Evolutionary conservation across 2,888 invertebrate species (phyloP).

Genomic region (Oscheius sp.): DNA sequence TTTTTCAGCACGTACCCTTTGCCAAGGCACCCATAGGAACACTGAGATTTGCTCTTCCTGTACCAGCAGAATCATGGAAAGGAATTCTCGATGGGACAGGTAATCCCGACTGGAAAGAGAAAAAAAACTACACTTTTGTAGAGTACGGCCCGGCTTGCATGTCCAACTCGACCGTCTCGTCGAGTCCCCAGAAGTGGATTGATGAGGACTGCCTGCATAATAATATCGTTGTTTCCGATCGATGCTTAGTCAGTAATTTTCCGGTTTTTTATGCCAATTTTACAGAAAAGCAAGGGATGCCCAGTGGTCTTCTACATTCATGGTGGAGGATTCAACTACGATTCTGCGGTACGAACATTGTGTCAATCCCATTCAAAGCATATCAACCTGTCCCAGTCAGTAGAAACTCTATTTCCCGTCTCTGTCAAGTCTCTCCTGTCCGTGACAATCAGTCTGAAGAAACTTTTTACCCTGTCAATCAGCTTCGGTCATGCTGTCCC

Average conservation of each 20-base stretch:
- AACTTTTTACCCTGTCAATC: too few species aligned
- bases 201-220: constrained; percentile 65
- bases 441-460: too few species aligned
- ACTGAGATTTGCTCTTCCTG: constrained; percentile 21
- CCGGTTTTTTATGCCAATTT: too few species aligned
- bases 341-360: constrained; percentile 52
- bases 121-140: background rate
- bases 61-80: constrained; percentile 11
- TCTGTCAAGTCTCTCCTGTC: too few species aligned
- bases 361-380: too few species aligned
- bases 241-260: constrained; percentile 48
- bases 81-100: constrained; percentile 29
- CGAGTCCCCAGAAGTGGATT: constrained; percentile 60
- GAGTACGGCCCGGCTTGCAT: constrained; percentile 63
- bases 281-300: constrained; percentile 41
- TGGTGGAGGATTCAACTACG: constrained; percentile 65
- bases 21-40: constrained; percentile 31
- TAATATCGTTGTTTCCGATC: constrained; percentile 60
- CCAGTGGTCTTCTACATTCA: constrained; percentile 65
- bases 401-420: too few species aligned
- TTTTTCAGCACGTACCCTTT: constrained; percentile 33
- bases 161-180: constrained; percentile 58
- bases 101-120: background rate
- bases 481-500: too few species aligned
- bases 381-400: too few species aligned